Conservation (phyloP, 2,888 invertebrate species). For the Epinotia brunnichana region DNA sequence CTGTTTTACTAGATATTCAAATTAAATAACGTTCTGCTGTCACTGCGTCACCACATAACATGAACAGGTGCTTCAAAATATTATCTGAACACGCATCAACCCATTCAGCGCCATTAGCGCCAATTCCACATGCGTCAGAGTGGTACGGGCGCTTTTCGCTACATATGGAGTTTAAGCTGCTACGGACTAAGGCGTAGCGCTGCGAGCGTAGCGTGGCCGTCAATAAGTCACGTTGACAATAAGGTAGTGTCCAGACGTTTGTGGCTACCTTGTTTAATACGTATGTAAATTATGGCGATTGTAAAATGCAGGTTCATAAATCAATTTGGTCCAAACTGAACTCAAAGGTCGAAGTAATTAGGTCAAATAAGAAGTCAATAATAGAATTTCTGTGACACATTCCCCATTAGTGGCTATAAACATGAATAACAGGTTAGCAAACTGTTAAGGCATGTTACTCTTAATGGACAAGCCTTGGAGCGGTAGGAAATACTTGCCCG, state of each 20-base stretch:
- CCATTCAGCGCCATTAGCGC: too few species aligned
- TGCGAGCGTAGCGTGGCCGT: too few species aligned
- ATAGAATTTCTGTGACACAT: slow-evolving; percentile 41
- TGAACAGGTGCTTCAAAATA: too few species aligned
- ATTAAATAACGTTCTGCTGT: too few species aligned
- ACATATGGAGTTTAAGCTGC: too few species aligned
- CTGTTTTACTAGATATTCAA: too few species aligned
- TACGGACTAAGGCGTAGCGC: too few species aligned
- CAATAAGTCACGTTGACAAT: background rate
- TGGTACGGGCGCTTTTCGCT: too few species aligned
- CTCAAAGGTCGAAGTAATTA: slow-evolving; percentile 28
- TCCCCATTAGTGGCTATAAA: slow-evolving; percentile 37
- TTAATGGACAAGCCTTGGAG: slow-evolving; percentile 43
- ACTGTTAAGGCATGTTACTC: slow-evolving; percentile 35
- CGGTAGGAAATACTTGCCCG: slow-evolving; percentile 35
- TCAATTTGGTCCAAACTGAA: slow-evolving; percentile 7
- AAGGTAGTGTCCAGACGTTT: background rate
- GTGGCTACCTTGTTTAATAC: background rate
- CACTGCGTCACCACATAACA: too few species aligned
- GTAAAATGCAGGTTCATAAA: background rate
- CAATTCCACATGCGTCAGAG: too few species aligned
- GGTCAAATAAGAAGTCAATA: slow-evolving; percentile 28
- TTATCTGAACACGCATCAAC: too few species aligned
- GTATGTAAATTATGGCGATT: background rate
- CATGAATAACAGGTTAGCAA: slow-evolving; percentile 41